A percentile compares a stretch with the other conserved stretches of the same genome.
These are phyloP conservation scores for Chrysolina oricalcia DNA, from an alignment of 2,888 invertebrate species.

Conservation along the genomic window DNA sequence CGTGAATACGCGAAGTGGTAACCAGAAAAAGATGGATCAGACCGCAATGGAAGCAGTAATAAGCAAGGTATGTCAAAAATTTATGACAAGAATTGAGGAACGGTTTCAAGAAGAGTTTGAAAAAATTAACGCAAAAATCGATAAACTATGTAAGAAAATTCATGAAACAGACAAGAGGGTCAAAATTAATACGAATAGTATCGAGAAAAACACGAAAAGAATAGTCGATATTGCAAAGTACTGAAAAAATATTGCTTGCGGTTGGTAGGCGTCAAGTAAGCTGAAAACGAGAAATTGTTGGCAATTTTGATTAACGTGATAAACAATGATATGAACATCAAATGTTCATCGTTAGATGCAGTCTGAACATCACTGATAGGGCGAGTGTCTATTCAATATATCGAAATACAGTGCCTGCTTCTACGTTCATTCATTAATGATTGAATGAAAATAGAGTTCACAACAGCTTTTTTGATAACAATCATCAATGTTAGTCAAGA, in stretches of 20 bases:
- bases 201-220: background rate
- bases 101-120: background rate
- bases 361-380: too few species aligned
- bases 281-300: background rate
- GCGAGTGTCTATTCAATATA: background rate
- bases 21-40: background rate
- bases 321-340: too few species aligned
- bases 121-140: too few species aligned
- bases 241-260: background rate
- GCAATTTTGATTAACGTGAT: background rate
- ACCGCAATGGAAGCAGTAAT: background rate
- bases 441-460: background rate
- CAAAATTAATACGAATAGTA: background rate
- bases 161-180: background rate
- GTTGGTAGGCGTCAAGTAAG: background rate
- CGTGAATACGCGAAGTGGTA: background rate
- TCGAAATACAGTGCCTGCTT: background rate
- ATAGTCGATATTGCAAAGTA: background rate
- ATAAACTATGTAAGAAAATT: background rate
- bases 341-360: too few species aligned
- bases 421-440: constrained; percentile 8
- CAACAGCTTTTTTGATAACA: too few species aligned
- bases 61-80: background rate
- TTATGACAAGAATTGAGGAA: background rate
- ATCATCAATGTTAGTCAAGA: constrained; percentile 5